Evolutionary conservation across 2,888 invertebrate genomes (phyloP).

Genomic region (Zygaena filipendulae): DNA sequence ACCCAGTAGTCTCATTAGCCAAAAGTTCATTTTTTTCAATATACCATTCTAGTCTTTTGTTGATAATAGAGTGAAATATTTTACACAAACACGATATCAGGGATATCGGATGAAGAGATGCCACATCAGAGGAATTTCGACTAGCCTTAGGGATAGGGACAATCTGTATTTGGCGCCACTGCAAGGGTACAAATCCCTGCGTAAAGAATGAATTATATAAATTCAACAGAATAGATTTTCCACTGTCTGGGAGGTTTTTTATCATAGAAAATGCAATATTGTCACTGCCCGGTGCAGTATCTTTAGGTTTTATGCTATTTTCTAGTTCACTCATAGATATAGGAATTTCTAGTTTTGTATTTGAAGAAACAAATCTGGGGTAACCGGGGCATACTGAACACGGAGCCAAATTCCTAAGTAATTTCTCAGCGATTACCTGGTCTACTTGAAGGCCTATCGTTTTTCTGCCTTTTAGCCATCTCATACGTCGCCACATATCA

Average conservation of each 20-base stretch:
- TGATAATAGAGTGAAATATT: slow-evolving; percentile 15
- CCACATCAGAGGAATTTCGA: no score
- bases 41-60: slow-evolving; percentile 16
- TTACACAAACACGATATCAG: slow-evolving; percentile 16
- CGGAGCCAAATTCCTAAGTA: not conserved
- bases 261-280: slow-evolving; percentile 15
- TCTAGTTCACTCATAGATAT: not conserved
- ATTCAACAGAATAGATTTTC: slow-evolving; percentile 7
- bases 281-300: slow-evolving; percentile 3
- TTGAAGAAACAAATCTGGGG: not conserved
- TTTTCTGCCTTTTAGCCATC: slow-evolving; percentile 4
- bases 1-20: slow-evolving; percentile 9
- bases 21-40: slow-evolving; percentile 12
- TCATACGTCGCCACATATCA: slow-evolving; percentile 4
- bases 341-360: not conserved
- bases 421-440: not conserved
- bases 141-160: no score
- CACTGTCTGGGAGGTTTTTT: slow-evolving; percentile 7
- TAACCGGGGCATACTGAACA: slow-evolving; percentile 1
- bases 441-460: not conserved
- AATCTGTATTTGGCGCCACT: slow-evolving; percentile 9
- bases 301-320: slow-evolving; percentile 1
- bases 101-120: slow-evolving; percentile 8
- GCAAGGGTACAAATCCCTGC: slow-evolving; percentile 5
- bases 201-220: slow-evolving; percentile 8